phyloP scores from a whole-genome alignment of 2,888 invertebrate genomes.

The Ctenicera cuprea region DNA sequence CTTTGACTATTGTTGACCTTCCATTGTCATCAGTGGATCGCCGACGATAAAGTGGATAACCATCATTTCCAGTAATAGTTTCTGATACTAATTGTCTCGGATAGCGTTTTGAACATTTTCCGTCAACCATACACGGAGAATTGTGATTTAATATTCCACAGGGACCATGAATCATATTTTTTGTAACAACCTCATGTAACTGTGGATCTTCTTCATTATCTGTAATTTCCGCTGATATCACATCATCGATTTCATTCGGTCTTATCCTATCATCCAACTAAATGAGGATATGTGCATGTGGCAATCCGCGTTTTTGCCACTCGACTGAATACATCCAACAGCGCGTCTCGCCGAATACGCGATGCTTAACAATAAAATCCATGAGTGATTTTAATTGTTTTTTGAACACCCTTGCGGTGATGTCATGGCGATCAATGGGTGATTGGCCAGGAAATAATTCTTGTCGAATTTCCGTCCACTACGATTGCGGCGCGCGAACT shows the following conservation, averaged over 20 bases:
- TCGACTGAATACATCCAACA: constrained; percentile 64
- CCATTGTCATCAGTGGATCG: constrained; percentile 42
- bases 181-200: constrained; percentile 57
- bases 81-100: constrained; percentile 36
- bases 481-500: too few species aligned
- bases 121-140: constrained; percentile 54
- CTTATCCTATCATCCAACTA: constrained; percentile 62
- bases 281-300: constrained; percentile 64
- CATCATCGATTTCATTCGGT: constrained; percentile 63
- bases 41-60: too few species aligned
- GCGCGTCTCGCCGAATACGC: constrained; percentile 58
- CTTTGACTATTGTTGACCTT: not conserved
- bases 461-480: too few species aligned
- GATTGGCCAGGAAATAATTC: too few species aligned
- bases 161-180: constrained; percentile 5
- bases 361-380: constrained; percentile 54
- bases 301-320: constrained; percentile 63
- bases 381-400: constrained; percentile 58
- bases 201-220: constrained; percentile 60
- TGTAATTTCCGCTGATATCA: constrained; percentile 66
- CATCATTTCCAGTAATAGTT: constrained; percentile 51
- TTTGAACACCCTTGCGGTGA: constrained; percentile 59
- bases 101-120: constrained; percentile 64
- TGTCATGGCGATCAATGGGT: constrained; percentile 5
- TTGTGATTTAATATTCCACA: not conserved